These are phyloP conservation scores for Cyprinodon brontotheroides DNA, from an alignment of 2,113 vertebrate species.

Conservation along the genomic window DNA sequence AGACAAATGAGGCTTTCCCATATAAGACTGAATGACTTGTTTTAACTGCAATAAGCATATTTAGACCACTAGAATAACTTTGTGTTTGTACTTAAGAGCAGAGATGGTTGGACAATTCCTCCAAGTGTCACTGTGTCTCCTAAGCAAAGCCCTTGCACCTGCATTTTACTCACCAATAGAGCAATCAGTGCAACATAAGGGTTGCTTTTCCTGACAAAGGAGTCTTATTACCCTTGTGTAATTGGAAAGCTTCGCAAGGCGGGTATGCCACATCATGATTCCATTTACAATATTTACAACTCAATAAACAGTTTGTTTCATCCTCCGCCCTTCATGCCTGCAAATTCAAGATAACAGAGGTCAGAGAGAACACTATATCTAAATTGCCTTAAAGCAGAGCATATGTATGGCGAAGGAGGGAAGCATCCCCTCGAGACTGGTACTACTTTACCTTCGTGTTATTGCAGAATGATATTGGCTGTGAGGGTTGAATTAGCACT, in stretches of 20 bases:
- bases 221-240: constrained; percentile 73
- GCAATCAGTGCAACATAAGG: constrained; percentile 52
- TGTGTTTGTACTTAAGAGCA: not conserved
- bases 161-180: constrained; percentile 27
- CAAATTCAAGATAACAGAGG: constrained; percentile 70
- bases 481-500: constrained; percentile 65
- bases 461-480: constrained; percentile 53
- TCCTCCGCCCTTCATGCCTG: constrained; percentile 74
- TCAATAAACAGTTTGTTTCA: constrained; percentile 76
- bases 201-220: constrained; percentile 74
- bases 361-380: constrained; percentile 72
- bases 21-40: constrained; percentile 60
- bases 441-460: constrained; percentile 46
- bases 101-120: constrained; percentile 24
- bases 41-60: constrained; percentile 47
- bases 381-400: constrained; percentile 72
- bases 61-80: constrained; percentile 41
- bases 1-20: constrained; percentile 55
- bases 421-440: constrained; percentile 50
- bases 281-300: constrained; percentile 81
- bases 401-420: constrained; percentile 58
- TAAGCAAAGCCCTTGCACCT: constrained; percentile 30
- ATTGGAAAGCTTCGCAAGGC: constrained; percentile 72
- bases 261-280: constrained; percentile 62
- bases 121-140: constrained; percentile 12